These are phyloP conservation scores for Aphelenchoides besseyi DNA, from an alignment of 1,140 invertebrate genomes.

Conservation along the genomic window DNA sequence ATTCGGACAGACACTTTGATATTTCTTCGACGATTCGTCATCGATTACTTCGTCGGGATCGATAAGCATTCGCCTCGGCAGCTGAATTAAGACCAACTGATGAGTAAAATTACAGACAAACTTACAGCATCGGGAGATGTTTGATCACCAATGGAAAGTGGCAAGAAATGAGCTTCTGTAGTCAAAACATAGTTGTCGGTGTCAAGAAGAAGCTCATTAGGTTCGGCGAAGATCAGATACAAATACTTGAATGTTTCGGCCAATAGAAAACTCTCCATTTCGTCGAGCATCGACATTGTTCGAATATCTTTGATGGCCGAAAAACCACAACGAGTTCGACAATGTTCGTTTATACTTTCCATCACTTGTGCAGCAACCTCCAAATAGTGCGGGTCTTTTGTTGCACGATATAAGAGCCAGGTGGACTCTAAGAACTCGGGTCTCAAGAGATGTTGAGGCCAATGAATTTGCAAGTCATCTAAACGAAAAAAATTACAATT, in stretches of 20 bases:
- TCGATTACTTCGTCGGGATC: slow-evolving; percentile 54
- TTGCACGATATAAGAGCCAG: slow-evolving; percentile 89
- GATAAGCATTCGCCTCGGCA: slow-evolving; percentile 52
- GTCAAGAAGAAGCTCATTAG: slow-evolving; percentile 79
- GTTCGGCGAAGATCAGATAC: slow-evolving; percentile 85
- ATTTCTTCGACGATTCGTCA: slow-evolving; percentile 31
- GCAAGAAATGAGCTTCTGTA: slow-evolving; percentile 91
- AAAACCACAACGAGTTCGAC: slow-evolving; percentile 88
- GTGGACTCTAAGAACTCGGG: slow-evolving; percentile 97
- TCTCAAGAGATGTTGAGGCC: slow-evolving; percentile 91
- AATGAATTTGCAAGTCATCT: slow-evolving; percentile 88
- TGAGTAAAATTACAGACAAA: slow-evolving; percentile 24
- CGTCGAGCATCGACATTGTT: slow-evolving; percentile 80
- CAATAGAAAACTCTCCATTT: slow-evolving; percentile 94
- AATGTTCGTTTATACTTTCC: slow-evolving; percentile 82
- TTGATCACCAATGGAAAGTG: slow-evolving; percentile 68
- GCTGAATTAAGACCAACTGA: slow-evolving; percentile 48
- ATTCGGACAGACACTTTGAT: slow-evolving; percentile 41
- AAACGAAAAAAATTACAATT: too few species aligned
- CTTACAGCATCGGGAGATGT: neutral
- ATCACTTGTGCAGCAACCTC: slow-evolving; percentile 82
- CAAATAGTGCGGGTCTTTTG: slow-evolving; percentile 88
- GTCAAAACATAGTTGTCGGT: slow-evolving; percentile 91
- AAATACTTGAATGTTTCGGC: slow-evolving; percentile 97
- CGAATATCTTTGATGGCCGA: slow-evolving; percentile 92